These are phyloP conservation scores for Myiagra hebetior DNA, from an alignment of 2,113 vertebrate genomes.

Conservation along the genomic window DNA sequence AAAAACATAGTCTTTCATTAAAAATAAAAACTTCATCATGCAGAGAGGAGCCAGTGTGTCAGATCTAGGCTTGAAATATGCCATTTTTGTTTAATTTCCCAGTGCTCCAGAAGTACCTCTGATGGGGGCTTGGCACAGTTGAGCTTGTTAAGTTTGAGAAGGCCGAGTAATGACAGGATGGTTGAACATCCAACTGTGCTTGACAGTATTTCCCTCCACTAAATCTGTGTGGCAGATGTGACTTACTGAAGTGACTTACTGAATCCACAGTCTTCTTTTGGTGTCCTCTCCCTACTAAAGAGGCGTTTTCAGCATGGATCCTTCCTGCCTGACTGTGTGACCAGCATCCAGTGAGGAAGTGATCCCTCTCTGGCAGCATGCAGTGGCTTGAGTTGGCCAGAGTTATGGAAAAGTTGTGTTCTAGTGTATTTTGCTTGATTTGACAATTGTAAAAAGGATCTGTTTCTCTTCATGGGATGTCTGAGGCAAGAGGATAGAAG, in stretches of 20 bases:
- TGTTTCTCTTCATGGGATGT: not conserved
- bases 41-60: not conserved
- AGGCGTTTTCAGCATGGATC: not conserved
- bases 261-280: not conserved
- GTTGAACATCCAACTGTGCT: constrained; percentile 19
- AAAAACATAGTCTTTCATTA: not conserved
- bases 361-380: not conserved
- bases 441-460: not conserved
- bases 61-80: constrained; percentile 8
- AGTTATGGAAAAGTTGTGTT: constrained; percentile 9
- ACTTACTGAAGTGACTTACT: constrained; percentile 17
- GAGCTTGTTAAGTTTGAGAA: constrained; percentile 16
- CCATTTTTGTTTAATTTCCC: constrained; percentile 14
- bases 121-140: not conserved
- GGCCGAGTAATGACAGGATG: constrained; percentile 38
- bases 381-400: not conserved
- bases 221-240: constrained; percentile 57
- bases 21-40: constrained; percentile 39
- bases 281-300: constrained; percentile 1
- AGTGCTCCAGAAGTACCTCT: constrained; percentile 5
- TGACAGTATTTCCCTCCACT: constrained; percentile 13
- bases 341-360: not conserved
- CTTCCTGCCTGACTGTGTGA: not conserved
- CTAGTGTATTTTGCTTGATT: not conserved
- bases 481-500: not conserved